A percentile compares a stretch with the other conserved stretches of the same genome.
Evolutionary conservation across 2,888 invertebrate species (phyloP).

Genomic region (Drosophila borborema): DNA sequence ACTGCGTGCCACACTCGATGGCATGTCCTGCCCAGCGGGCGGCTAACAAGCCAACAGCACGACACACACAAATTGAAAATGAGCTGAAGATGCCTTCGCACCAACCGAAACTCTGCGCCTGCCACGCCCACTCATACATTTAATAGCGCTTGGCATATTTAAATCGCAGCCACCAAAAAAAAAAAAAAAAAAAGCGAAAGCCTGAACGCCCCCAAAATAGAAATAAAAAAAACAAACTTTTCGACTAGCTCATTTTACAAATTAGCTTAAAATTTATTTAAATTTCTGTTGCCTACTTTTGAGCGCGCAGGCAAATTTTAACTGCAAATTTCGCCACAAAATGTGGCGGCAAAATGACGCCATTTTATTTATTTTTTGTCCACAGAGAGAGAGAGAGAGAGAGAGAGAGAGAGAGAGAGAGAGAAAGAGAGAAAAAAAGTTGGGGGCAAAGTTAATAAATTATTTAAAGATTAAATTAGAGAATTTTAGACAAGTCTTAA

Average conservation of each 20-base stretch:
- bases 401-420: background rate
- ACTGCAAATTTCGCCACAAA: slow-evolving; percentile 40
- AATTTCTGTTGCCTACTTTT: slow-evolving; percentile 65
- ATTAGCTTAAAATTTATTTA: slow-evolving; percentile 74
- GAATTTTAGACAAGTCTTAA: background rate
- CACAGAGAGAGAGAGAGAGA: slow-evolving; percentile 1
- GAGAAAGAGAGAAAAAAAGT: background rate
- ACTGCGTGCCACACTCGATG: slow-evolving; percentile 23
- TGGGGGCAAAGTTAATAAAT: slow-evolving; percentile 14
- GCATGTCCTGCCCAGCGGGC: slow-evolving; percentile 64
- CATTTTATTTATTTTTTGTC: slow-evolving; percentile 31
- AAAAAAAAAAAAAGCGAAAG: slow-evolving; percentile 15
- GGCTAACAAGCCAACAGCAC: slow-evolving; percentile 71
- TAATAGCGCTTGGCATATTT: slow-evolving; percentile 73
- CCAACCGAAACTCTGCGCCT: background rate
- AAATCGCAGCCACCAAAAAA: slow-evolving; percentile 59
- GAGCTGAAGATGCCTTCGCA: slow-evolving; percentile 22
- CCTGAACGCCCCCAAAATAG: background rate
- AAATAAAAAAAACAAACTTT: slow-evolving; percentile 59
- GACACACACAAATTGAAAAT: slow-evolving; percentile 69
- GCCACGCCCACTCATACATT: slow-evolving; percentile 39
- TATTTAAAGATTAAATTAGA: slow-evolving; percentile 10
- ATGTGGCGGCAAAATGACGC: slow-evolving; percentile 58
- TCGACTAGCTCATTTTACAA: slow-evolving; percentile 62
- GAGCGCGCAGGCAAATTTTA: slow-evolving; percentile 24